Percentiles rank a stretch among this genome's conserved stretches.
These are phyloP conservation scores for Ptychodera flava DNA, from an alignment of 35 echinoderm and acorn worm genomes.

Conservation along the genomic window DNA sequence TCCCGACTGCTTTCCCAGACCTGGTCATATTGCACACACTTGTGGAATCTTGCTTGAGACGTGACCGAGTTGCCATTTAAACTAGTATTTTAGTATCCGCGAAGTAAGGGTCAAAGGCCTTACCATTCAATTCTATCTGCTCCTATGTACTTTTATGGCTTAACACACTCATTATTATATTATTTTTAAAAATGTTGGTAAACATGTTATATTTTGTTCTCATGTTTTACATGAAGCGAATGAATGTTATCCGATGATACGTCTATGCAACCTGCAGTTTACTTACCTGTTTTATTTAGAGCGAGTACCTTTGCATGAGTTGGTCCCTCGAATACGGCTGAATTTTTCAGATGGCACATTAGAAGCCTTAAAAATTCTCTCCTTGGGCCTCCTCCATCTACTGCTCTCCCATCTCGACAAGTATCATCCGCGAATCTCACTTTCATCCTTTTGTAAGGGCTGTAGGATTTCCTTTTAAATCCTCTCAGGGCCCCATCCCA, in stretches of 20 bases:
- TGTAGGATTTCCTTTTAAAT: slow-evolving; percentile 9
- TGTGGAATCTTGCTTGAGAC: no score
- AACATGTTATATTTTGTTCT: neutral
- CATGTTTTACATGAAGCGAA: neutral
- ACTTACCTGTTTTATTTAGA: neutral
- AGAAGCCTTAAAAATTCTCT: slow-evolving; percentile 18
- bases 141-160: neutral
- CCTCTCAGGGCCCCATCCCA: slow-evolving; percentile 19
- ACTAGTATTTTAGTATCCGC: no score
- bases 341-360: neutral
- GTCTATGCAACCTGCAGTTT: neutral
- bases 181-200: neutral
- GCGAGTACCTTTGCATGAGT: neutral
- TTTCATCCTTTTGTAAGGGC: neutral
- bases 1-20: no score
- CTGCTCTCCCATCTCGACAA: neutral
- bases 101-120: no score
- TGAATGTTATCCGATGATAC: neutral
- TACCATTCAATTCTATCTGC: neutral
- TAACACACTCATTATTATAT: neutral
- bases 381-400: slow-evolving; percentile 8
- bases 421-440: slow-evolving; percentile 20
- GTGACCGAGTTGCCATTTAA: no score
- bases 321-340: slow-evolving; percentile 11
- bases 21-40: no score